These are phyloP conservation scores for Strigops habroptila DNA, from an alignment of 2,113 vertebrate species.

Conservation along the genomic window DNA sequence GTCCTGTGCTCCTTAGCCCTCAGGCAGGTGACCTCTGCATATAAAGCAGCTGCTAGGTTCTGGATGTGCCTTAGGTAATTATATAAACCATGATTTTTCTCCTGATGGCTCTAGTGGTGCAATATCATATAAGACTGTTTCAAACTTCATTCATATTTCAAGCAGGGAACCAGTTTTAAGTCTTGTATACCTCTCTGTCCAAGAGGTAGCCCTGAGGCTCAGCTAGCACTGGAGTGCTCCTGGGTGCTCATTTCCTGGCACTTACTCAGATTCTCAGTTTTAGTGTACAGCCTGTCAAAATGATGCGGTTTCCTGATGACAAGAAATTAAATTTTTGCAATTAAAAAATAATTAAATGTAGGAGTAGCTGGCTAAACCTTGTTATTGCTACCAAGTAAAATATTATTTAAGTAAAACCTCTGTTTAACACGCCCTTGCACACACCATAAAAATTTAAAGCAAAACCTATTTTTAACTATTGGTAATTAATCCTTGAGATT, in stretches of 20 bases:
- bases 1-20: not conserved
- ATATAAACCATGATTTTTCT: not conserved
- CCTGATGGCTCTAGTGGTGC: not conserved
- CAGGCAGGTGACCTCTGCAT: not conserved
- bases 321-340: not conserved
- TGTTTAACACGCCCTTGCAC: not conserved
- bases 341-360: not conserved
- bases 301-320: not conserved
- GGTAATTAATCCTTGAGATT: conserved; percentile 1
- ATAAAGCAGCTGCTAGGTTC: not conserved
- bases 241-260: not conserved
- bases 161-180: not conserved
- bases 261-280: not conserved
- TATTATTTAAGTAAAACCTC: not conserved
- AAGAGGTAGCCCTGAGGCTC: not conserved
- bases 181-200: not conserved
- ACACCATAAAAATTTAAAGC: not conserved
- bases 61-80: not conserved
- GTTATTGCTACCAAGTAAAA: not conserved
- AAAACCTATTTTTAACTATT: not conserved
- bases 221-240: not conserved
- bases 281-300: not conserved
- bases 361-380: not conserved
- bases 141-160: not conserved
- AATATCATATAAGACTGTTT: not conserved